phyloP scores from a whole-genome alignment of 2,113 vertebrate genomes.

The Phaethon lepturus region DNA sequence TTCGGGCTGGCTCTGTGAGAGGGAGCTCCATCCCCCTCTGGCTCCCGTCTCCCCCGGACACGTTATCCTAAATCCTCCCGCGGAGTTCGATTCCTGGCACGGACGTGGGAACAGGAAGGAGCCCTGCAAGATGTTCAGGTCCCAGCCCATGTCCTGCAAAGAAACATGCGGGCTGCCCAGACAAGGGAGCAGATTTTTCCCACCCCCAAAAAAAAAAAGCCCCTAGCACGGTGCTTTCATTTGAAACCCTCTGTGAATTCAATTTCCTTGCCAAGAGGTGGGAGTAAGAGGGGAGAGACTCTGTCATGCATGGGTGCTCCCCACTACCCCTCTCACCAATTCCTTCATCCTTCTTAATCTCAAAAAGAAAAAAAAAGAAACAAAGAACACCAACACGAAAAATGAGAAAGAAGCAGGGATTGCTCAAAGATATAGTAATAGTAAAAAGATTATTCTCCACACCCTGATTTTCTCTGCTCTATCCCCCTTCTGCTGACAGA shows the following conservation, averaged over 20 bases:
- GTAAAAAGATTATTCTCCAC: not conserved
- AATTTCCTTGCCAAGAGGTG: not conserved
- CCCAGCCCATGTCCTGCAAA: constrained; percentile 1
- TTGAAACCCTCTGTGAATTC: not conserved
- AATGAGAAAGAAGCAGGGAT: not conserved
- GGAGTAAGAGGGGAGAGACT: not conserved
- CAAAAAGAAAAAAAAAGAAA: not conserved
- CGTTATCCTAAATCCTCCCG: not conserved
- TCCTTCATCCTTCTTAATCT: not conserved
- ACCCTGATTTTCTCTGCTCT: not conserved
- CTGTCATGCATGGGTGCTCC: not conserved
- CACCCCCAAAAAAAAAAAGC: not conserved
- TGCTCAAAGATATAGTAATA: not conserved
- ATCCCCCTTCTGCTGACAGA: not conserved
- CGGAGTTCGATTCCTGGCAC: constrained; percentile 2
- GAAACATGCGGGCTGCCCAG: constrained; percentile 1
- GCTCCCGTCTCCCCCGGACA: not conserved
- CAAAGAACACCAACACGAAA: not conserved
- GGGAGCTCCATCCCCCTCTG: not conserved
- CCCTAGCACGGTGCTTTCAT: not conserved
- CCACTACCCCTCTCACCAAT: not conserved
- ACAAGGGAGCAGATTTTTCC: not conserved
- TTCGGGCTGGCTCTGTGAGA: not conserved
- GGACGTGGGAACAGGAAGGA: constrained; percentile 47
- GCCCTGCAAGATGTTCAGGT: not conserved